phyloP scores from a whole-genome alignment of 2,113 vertebrate genomes.

The Nesoenas mayeri region DNA sequence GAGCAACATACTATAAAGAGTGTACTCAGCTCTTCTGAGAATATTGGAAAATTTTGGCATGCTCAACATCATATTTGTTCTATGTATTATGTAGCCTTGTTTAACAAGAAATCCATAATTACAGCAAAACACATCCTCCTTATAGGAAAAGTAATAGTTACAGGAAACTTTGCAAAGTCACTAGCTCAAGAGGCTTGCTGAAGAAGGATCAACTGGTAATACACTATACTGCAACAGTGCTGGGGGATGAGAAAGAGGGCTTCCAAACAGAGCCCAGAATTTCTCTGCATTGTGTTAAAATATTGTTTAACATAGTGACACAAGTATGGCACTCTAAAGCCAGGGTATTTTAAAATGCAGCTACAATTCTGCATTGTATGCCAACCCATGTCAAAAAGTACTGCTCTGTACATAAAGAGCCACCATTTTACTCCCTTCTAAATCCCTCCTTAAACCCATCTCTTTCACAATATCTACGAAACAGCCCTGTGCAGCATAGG shows the following conservation, averaged over 20 bases:
- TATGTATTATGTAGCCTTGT: fast-evolving
- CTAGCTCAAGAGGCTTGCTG: background rate
- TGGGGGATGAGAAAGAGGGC: background rate
- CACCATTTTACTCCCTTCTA: background rate
- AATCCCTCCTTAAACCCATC: background rate
- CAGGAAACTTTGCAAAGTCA: background rate
- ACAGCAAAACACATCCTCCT: background rate
- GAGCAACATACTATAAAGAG: background rate
- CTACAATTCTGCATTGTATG: background rate
- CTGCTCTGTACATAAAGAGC: background rate
- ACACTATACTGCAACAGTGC: background rate
- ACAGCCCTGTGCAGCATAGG: background rate
- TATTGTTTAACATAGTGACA: background rate
- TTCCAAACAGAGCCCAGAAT: background rate
- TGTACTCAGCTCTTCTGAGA: background rate
- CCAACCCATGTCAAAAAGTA: background rate
- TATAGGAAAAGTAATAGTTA: background rate
- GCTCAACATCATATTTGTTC: background rate
- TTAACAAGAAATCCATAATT: background rate
- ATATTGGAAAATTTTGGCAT: background rate
- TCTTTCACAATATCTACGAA: background rate
- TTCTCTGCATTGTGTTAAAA: background rate
- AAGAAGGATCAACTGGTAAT: background rate
- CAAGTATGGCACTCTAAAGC: background rate
- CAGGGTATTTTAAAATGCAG: background rate